Conservation (phyloP, 2,888 invertebrate species). For the Mythimna pallens region DNA sequence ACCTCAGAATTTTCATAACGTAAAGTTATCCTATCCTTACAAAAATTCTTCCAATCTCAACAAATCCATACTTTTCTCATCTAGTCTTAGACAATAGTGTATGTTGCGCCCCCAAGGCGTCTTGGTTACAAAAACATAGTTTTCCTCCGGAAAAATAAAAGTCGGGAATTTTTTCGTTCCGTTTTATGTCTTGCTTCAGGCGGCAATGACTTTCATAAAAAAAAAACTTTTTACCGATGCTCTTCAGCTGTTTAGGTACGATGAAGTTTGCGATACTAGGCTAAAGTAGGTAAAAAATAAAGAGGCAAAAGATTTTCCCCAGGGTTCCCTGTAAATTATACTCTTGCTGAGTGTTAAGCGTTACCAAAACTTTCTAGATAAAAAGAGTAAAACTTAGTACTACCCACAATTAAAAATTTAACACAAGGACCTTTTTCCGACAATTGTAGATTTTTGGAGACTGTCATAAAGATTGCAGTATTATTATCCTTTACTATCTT, state of each 20-base stretch:
- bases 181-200: background rate
- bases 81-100: background rate
- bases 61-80: background rate
- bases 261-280: background rate
- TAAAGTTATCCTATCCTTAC: background rate
- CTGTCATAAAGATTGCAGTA: slow-evolving; percentile 5
- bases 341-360: background rate
- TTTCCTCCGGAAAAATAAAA: background rate
- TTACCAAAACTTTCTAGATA: background rate
- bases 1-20: background rate
- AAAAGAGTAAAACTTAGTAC: slow-evolving; percentile 1
- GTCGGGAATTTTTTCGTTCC: background rate
- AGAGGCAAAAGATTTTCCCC: background rate
- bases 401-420: background rate
- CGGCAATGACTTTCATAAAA: slow-evolving; percentile 5
- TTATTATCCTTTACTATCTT: slow-evolving; percentile 16
- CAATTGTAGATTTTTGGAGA: background rate
- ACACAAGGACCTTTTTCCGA: background rate
- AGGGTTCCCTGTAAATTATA: background rate
- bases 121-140: background rate
- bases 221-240: slow-evolving; percentile 13
- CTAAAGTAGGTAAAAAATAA: background rate
- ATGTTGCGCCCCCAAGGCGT: background rate
- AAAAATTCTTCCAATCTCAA: background rate
- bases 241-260: background rate